Percentiles rank a stretch among this genome's conserved stretches.
These are phyloP conservation scores for Heliconius eleuchia DNA, from an alignment of 1,140 invertebrate species.

Conservation along the genomic window DNA sequence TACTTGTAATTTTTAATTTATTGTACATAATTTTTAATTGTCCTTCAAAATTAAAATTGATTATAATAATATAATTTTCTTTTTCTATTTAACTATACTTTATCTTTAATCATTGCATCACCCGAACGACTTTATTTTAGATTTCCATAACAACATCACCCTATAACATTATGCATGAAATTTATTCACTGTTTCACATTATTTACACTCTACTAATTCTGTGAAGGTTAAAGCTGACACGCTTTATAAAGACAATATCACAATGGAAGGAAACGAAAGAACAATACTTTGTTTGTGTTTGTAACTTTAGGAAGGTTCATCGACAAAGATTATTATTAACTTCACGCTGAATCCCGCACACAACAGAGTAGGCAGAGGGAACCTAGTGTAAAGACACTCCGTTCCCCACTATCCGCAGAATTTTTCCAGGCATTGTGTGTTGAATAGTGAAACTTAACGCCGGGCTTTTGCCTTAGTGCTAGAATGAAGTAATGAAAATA, in stretches of 20 bases:
- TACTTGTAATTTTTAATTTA: neutral
- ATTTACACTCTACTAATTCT: constrained; percentile 43
- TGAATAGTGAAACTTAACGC: too few relatives aligned
- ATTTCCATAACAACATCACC: constrained; percentile 57
- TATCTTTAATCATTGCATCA: neutral
- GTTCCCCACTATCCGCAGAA: too few relatives aligned
- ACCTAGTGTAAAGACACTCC: too few relatives aligned
- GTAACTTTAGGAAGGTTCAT: neutral
- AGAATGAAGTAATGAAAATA: too few relatives aligned
- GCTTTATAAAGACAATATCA: constrained; percentile 15
- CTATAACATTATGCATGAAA: constrained; percentile 48
- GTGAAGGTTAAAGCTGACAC: constrained; percentile 46
- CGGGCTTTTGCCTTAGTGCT: too few relatives aligned
- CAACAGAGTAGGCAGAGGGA: too few relatives aligned
- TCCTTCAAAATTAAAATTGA: neutral
- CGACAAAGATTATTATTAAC: neutral
- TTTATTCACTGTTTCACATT: constrained; percentile 56
- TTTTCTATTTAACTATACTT: neutral
- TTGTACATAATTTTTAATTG: neutral
- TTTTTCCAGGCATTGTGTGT: too few relatives aligned
- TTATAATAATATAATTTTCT: neutral
- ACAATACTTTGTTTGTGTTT: constrained; percentile 2
- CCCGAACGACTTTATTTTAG: constrained; percentile 32
- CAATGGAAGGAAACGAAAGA: neutral
- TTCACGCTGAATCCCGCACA: too few relatives aligned